A percentile compares a stretch with the other conserved stretches of the same genome.
These are phyloP conservation scores for Malaclemys terrapin DNA, from an alignment of 2,113 vertebrate genomes.

Conservation along the genomic window DNA sequence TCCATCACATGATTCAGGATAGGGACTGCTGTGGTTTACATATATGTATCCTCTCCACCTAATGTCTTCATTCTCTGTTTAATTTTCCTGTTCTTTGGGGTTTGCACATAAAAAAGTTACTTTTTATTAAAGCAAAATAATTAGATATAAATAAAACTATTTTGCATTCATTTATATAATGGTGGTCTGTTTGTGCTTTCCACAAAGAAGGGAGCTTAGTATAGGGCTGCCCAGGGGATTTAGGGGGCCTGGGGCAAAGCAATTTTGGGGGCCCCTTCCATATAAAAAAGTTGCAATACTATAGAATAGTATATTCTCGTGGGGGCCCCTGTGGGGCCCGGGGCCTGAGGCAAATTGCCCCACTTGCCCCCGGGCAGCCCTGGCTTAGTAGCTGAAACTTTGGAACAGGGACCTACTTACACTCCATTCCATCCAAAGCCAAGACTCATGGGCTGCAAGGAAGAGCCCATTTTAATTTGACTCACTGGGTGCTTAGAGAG, in stretches of 20 bases:
- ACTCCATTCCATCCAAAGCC: background rate
- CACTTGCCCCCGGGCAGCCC: too few species aligned
- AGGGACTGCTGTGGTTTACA: fast-evolving
- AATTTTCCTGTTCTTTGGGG: background rate
- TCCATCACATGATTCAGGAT: fast-evolving
- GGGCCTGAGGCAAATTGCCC: too few species aligned
- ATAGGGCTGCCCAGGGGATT: too few species aligned
- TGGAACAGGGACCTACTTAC: background rate
- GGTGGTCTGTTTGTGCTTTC: background rate
- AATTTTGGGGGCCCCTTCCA: too few species aligned
- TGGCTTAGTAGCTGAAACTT: background rate
- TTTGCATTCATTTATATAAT: background rate
- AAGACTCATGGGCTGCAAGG: background rate
- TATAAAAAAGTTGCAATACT: too few species aligned
- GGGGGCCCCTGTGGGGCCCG: background rate
- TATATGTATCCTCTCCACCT: background rate
- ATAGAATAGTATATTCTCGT: too few species aligned
- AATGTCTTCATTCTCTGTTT: background rate
- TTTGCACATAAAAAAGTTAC: background rate
- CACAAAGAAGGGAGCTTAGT: background rate
- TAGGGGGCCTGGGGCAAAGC: too few species aligned
- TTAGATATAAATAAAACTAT: background rate
- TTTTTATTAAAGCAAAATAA: background rate
- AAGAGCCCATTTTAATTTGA: background rate
- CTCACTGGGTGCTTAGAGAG: fast-evolving